Conservation (phyloP, 2,797 vertebrate genomes). For the Fundulus diaphanus region DNA sequence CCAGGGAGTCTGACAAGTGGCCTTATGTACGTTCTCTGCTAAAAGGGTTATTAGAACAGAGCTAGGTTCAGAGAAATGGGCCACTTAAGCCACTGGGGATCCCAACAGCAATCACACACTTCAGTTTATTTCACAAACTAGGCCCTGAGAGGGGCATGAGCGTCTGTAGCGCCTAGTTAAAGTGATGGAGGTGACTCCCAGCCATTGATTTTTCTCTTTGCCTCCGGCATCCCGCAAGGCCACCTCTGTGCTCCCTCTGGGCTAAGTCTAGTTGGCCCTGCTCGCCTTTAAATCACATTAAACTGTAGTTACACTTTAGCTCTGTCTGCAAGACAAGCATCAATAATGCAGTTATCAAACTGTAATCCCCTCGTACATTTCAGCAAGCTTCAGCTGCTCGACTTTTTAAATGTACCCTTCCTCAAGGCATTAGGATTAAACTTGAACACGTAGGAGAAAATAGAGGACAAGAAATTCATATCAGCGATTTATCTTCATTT, state of each 20-base stretch:
- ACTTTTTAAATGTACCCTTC: conserved; percentile 38
- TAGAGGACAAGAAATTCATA: conserved; percentile 27
- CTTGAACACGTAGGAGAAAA: conserved; percentile 27
- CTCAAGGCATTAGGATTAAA: conserved; percentile 17
- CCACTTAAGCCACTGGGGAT: conserved; percentile 52
- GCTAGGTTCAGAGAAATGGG: conserved; percentile 67
- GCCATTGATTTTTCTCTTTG: conserved; percentile 80
- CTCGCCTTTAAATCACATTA: conserved; percentile 72
- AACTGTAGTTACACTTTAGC: conserved; percentile 67
- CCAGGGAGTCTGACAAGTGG: conserved; percentile 31
- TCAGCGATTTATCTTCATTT: conserved; percentile 44
- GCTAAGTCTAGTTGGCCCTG: conserved; percentile 43
- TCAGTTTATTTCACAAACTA: conserved; percentile 83
- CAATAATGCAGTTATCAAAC: conserved; percentile 58
- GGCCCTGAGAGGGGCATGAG: conserved; percentile 76
- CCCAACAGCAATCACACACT: conserved; percentile 69
- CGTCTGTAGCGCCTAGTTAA: conserved; percentile 77
- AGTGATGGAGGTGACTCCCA: conserved; percentile 82
- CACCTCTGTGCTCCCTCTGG: conserved; percentile 54
- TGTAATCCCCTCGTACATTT: conserved; percentile 31
- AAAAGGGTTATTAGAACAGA: conserved; percentile 75
- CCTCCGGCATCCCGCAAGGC: conserved; percentile 62
- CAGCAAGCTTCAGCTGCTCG: conserved; percentile 24
- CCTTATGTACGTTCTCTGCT: conserved; percentile 41
- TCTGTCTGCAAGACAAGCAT: conserved; percentile 41